Percentiles rank a stretch among this genome's conserved stretches.
These are phyloP conservation scores for Sander lucioperca DNA, from an alignment of 2,113 vertebrate genomes.

Conservation along the genomic window DNA sequence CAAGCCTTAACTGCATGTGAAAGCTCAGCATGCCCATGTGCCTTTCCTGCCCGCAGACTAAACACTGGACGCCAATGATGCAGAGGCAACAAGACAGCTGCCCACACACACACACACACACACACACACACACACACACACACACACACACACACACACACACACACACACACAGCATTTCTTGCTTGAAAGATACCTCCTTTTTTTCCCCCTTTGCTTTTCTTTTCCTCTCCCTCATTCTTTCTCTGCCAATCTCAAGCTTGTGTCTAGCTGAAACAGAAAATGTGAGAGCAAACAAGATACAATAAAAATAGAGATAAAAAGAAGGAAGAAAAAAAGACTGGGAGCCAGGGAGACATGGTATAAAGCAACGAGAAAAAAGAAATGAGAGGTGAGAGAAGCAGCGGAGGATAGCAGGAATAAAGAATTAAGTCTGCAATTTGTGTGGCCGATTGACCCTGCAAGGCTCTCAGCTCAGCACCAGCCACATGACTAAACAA, in stretches of 20 bases:
- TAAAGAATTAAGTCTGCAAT: slow-evolving; percentile 16
- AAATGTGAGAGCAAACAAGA: slow-evolving; percentile 15
- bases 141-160: background rate
- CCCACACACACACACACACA: slow-evolving; percentile 20
- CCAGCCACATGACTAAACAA: slow-evolving; percentile 50
- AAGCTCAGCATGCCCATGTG: slow-evolving; percentile 65
- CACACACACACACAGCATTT: background rate
- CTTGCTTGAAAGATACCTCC: slow-evolving; percentile 18
- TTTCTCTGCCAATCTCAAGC: slow-evolving; percentile 8
- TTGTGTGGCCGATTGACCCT: slow-evolving; percentile 42
- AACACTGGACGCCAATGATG: slow-evolving; percentile 59
- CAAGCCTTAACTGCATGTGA: slow-evolving; percentile 66
- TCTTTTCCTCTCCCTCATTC: background rate
- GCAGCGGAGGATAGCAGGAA: background rate
- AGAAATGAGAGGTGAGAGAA: background rate
- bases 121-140: slow-evolving; percentile 13
- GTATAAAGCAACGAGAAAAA: slow-evolving; percentile 1
- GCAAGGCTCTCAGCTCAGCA: slow-evolving; percentile 11
- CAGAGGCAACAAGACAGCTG: slow-evolving; percentile 68
- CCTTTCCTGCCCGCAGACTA: slow-evolving; percentile 66
- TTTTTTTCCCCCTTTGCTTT: background rate
- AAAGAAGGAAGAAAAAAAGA: background rate
- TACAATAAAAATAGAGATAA: background rate
- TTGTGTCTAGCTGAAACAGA: slow-evolving; percentile 1
- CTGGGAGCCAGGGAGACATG: background rate